Evolutionary conservation across 2,888 invertebrate species (phyloP), one percentile per base, ranked within the genome.

Genomic region (Campoplex capitator): DNA sequence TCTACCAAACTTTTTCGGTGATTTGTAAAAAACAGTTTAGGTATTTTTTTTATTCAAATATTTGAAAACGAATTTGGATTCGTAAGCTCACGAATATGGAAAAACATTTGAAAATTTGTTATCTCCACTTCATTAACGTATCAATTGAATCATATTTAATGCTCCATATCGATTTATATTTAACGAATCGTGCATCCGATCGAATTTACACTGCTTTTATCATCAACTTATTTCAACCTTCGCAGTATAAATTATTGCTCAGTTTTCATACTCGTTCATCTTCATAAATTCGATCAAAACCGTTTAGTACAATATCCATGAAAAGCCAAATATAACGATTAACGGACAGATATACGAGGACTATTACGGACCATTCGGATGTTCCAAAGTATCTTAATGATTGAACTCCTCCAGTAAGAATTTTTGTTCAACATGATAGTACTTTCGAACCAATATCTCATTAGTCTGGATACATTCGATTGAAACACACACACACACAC

Each of bases 401-500:
- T 32, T 16, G 38, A 38, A 38, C 32, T 62, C 8, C 8, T 8
- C n/a, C 3, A 62, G 16, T 23, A 8, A 32, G 75, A 76, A 65
- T 35, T 28, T 42, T 75, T 45, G 62, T 38, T 62, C 38, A 28
- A 58, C 28, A 48, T 76, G 3, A 45, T 6, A 42, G 13, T 35
- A 76, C 16, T 65, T 38, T 54, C 13, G 13, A n/a, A 11, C 16
- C 77, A 23, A 67, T 77, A 67, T 67, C 51, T 77, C 67, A 77
- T 1, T n/a, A 13, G 16, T n/a, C 67, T 8, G 51, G 16, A 38
- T 62, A 38, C 38, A 51, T 51, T 51, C 77, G 77, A n/a, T 67
- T 11, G 42, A 56, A n/a, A 23, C 23, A 67, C 65, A 28, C 65
- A n/a, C 35, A 67, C 23, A 67, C 23, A 23, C 23, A 23, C 23